A percentile compares a stretch with the other conserved stretches of the same genome.
Conservation (phyloP, 2,113 vertebrate genomes). For the Todiramphus saurophagus region DNA sequence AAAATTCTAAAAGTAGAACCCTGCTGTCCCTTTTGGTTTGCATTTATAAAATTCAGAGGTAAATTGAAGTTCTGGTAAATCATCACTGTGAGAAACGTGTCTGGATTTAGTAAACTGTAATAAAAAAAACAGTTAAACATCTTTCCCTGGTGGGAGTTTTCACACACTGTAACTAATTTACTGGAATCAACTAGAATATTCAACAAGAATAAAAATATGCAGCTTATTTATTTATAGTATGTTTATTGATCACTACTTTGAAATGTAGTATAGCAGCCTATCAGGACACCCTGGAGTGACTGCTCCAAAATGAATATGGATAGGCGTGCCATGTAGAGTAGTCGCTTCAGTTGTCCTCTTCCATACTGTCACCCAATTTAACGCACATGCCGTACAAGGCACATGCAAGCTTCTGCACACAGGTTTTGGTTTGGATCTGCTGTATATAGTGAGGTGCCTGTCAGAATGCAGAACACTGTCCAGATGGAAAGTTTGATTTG, state of each 20-base stretch:
- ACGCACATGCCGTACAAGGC: neutral
- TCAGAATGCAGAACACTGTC: neutral
- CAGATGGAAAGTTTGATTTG: neutral
- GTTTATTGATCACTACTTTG: conserved; percentile 4
- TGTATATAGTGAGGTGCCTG: neutral
- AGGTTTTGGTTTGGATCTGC: neutral
- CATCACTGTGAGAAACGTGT: conserved; percentile 34
- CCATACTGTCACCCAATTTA: neutral
- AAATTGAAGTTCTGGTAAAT: conserved; percentile 44
- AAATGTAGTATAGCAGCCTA: neutral
- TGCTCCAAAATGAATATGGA: neutral
- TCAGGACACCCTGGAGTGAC: neutral
- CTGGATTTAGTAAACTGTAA: conserved; percentile 55
- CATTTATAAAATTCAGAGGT: conserved; percentile 34
- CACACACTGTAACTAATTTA: conserved; percentile 44
- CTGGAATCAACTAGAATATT: conserved; percentile 44
- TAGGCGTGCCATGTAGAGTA: neutral
- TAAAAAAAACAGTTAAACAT: conserved; percentile 27
- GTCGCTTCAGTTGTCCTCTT: neutral
- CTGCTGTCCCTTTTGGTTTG: conserved; percentile 43
- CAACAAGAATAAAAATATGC: conserved; percentile 22
- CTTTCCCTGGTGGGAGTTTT: conserved; percentile 59
- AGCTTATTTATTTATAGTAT: conserved; percentile 17
- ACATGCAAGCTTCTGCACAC: neutral
- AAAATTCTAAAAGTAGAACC: conserved; percentile 54